Percentiles rank a stretch among this genome's conserved stretches.
Conservation (phyloP, 2,113 vertebrate species). For the Syngnathus floridae region DNA sequence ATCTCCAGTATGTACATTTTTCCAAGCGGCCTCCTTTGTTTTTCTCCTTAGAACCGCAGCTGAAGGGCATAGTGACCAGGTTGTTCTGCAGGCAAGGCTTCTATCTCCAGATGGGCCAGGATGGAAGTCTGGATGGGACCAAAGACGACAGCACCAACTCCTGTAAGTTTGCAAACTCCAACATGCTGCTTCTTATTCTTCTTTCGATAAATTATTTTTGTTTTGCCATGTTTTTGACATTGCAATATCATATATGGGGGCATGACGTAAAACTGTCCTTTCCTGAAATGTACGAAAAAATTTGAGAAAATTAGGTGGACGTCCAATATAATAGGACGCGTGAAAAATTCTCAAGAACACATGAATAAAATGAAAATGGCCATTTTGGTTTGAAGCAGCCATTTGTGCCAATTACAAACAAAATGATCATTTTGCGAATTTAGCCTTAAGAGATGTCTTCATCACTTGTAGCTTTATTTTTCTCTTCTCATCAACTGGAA, state of each 20-base stretch:
- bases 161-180: constrained; percentile 57
- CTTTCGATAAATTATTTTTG: too few relatives aligned
- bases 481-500: not conserved
- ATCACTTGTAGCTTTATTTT: not conserved
- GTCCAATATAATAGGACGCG: not conserved
- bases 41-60: constrained; percentile 83
- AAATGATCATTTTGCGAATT: not conserved
- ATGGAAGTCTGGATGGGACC: constrained; percentile 95
- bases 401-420: not conserved
- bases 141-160: constrained; percentile 98
- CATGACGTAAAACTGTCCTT: too few relatives aligned
- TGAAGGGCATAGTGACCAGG: constrained; percentile 99
- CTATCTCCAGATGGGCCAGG: constrained; percentile 98
- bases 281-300: too few relatives aligned
- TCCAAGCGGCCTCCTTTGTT: not conserved
- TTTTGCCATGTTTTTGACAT: not conserved
- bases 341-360: not conserved
- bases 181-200: too few relatives aligned
- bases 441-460: not conserved
- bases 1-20: not conserved
- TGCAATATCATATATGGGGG: not conserved
- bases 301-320: not conserved
- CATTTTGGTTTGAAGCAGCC: not conserved
- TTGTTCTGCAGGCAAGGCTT: constrained; percentile 98
- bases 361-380: not conserved